Base-by-base conservation (phyloP, 1,140 invertebrate genomes). In the Arion vulgaris region DNA sequence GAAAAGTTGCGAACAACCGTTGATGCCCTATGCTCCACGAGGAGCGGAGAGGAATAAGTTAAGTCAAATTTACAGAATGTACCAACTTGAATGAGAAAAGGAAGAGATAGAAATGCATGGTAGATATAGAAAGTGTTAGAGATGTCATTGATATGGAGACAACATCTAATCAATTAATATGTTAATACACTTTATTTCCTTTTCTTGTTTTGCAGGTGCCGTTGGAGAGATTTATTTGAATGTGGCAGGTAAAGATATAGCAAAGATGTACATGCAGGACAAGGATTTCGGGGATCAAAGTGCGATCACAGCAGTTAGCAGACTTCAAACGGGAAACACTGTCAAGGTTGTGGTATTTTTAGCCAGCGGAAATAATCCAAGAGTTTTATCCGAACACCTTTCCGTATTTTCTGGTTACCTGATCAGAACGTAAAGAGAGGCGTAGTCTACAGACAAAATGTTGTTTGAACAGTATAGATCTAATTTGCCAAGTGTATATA, bases 241-340 rank as follows among this genome's bases (percentile, higher is more conserved):
- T 28, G 78, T 57, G 19, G 78, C 38, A 32, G 68, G 62, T 9
- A 45, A 2, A n/a, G 66, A 71, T n/a, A 4, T 80, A 38, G 78
- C 66, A 2, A 80, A 71, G 36, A 41, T 80, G 62, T 80, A 80
- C 78, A 71, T 66, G 0, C 78, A 80, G 41, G 78, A 80, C 32
- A 80, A 71, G 28, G 78, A 80, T 39, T 80, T 71, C 34, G 78
- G 78, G 4, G 78, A 80, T 41, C 78, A 80, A 36, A 38, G 62
- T 0, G n/a, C 38, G 1, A 36, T 80, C 68, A 49, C 2, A n/a
- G 28, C 36, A 11, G 68, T 80, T 23, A 32, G 26, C 32, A 71
- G 32, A 36, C 66, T 80, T 1, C 13, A 71, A 45, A 2, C 45
- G 5, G 62, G 62, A 38, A 28, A 45, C 41, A 66, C 41, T 15